Evolutionary conservation across 2,113 vertebrate genomes (phyloP).

Genomic region (Bubo blakistoni): DNA sequence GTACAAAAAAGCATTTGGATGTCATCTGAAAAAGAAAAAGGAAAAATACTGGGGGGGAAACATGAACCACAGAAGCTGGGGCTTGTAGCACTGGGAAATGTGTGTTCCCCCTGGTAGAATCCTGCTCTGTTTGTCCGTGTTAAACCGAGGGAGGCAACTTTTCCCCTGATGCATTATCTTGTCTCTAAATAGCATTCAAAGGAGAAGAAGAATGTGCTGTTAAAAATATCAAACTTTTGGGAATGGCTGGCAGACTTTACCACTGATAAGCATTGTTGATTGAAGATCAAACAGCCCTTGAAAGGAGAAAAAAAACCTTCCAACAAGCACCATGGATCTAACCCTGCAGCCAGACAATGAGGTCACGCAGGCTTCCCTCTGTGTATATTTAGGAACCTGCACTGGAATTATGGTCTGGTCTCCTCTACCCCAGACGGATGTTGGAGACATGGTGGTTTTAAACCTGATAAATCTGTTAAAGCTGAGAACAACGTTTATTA

Average conservation of each 20-base stretch:
- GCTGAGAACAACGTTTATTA: neutral
- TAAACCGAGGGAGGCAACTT: neutral
- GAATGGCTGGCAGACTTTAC: conserved; percentile 20
- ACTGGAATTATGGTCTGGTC: neutral
- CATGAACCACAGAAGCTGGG: neutral
- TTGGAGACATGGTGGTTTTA: neutral
- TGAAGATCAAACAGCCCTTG: conserved; percentile 46
- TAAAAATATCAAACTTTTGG: conserved; percentile 51
- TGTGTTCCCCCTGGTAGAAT: neutral
- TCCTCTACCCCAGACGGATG: neutral
- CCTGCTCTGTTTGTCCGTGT: neutral
- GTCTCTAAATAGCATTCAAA: conserved; percentile 10
- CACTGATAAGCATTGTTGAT: neutral
- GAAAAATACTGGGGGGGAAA: neutral
- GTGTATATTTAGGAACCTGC: neutral
- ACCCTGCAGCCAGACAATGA: conserved; percentile 18
- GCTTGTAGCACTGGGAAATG: neutral
- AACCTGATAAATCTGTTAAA: conserved; percentile 19
- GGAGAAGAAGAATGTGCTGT: conserved; percentile 45
- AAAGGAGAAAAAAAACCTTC: neutral
- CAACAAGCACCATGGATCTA: neutral
- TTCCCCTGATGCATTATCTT: neutral
- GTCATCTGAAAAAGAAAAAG: neutral
- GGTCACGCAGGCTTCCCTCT: neutral
- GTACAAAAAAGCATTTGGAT: neutral